Conservation (phyloP, 92 coral and sea anemone genomes). For the Epizoanthus fatuus region DNA sequence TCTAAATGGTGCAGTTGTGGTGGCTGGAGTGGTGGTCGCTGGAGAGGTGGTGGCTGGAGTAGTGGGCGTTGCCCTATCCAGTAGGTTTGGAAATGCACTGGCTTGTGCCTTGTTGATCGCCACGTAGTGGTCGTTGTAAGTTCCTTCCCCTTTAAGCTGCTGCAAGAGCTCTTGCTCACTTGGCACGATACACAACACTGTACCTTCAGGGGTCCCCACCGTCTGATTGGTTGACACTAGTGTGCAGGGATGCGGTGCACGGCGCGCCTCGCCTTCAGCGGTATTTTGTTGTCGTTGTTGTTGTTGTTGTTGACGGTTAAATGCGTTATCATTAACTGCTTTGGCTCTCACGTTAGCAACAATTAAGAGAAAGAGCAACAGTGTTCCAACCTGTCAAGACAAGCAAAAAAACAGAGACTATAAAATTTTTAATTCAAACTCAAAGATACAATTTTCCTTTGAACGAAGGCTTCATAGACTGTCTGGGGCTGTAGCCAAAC, state of each 20-base stretch:
- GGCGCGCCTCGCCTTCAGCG: not conserved
- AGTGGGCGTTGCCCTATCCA: not conserved
- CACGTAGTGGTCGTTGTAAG: slow-evolving; percentile 5
- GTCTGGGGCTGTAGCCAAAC: no score
- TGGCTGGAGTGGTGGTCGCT: not conserved
- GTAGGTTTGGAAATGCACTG: not conserved
- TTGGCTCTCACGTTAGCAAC: no score
- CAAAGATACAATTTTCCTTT: no score
- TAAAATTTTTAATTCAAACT: no score
- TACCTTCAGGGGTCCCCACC: not conserved
- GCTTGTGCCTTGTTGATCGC: slow-evolving; percentile 4
- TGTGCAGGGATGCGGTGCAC: slow-evolving; percentile 3
- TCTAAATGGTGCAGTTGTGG: not conserved
- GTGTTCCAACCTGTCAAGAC: no score
- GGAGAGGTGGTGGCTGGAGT: not conserved
- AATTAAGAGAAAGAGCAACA: no score
- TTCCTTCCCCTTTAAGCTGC: slow-evolving; percentile 7
- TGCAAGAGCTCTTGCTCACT: not conserved
- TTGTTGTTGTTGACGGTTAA: no score
- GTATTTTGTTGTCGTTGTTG: not conserved
- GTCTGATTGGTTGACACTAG: slow-evolving; percentile 5
- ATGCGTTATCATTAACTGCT: no score
- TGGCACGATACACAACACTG: slow-evolving; percentile 6
- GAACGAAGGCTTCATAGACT: no score
- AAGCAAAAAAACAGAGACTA: no score